phyloP scores from a whole-genome alignment of 2,113 vertebrate genomes.

The Mormoops blainvillei region DNA sequence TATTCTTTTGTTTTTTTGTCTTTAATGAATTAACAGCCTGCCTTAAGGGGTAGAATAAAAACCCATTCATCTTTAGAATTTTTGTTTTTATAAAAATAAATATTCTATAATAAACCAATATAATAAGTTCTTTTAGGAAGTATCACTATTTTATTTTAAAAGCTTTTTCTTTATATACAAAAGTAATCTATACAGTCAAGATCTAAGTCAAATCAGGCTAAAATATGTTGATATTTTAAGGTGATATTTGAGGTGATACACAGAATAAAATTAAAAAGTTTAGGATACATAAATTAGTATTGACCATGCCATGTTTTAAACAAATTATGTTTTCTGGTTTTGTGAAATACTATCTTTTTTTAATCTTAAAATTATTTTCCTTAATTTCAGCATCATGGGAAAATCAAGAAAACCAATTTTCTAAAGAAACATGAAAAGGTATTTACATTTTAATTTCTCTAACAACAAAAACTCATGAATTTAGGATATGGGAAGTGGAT shows the following conservation, averaged over 20 bases:
- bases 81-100: constrained; percentile 32
- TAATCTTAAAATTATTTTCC: constrained; percentile 34
- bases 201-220: neutral
- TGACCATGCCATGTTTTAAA: neutral
- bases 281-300: neutral
- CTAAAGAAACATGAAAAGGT: constrained; percentile 98
- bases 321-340: neutral
- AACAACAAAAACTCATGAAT: neutral
- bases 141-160: constrained; percentile 35
- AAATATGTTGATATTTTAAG: neutral
- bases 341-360: neutral
- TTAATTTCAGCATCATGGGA: constrained; percentile 91
- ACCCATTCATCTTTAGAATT: neutral
- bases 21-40: neutral
- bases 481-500: neutral
- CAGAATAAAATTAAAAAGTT: constrained; percentile 9
- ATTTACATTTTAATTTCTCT: constrained; percentile 44
- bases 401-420: constrained; percentile 93
- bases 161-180: neutral
- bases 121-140: constrained; percentile 22
- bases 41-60: neutral
- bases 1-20: too few species aligned
- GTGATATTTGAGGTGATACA: neutral
- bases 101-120: neutral
- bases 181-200: neutral